A percentile compares a stretch with the other conserved stretches of the same genome.
These are phyloP conservation scores for Antigone vipio DNA, from an alignment of 2,113 vertebrate genomes.

Conservation along the genomic window DNA sequence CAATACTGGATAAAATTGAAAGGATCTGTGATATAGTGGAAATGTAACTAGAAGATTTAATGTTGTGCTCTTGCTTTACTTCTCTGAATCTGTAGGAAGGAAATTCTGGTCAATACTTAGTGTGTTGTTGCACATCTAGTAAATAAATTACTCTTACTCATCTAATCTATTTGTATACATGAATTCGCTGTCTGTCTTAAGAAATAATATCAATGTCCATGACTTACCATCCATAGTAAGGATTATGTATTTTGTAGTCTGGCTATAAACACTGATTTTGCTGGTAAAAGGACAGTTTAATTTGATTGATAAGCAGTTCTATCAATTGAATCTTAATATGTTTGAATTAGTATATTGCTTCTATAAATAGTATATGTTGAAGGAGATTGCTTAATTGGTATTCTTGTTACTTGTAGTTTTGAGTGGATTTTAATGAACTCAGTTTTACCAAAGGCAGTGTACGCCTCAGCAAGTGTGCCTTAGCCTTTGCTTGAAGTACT, in stretches of 20 bases:
- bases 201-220: not conserved
- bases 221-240: not conserved
- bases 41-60: not conserved
- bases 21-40: not conserved
- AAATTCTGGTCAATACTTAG: not conserved
- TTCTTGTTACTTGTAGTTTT: not conserved
- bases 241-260: not conserved
- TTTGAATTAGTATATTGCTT: not conserved
- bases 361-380: not conserved
- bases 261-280: not conserved
- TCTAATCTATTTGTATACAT: not conserved
- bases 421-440: conserved; percentile 3
- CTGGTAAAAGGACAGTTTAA: not conserved
- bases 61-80: not conserved
- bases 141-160: not conserved
- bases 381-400: not conserved
- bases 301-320: not conserved
- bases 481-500: not conserved
- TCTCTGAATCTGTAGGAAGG: not conserved
- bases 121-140: not conserved
- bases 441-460: not conserved
- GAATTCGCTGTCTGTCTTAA: not conserved
- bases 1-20: not conserved
- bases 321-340: not conserved
- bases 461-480: not conserved